Conservation (phyloP, 2,113 vertebrate genomes). For the Chloropsis cyanopogon region DNA sequence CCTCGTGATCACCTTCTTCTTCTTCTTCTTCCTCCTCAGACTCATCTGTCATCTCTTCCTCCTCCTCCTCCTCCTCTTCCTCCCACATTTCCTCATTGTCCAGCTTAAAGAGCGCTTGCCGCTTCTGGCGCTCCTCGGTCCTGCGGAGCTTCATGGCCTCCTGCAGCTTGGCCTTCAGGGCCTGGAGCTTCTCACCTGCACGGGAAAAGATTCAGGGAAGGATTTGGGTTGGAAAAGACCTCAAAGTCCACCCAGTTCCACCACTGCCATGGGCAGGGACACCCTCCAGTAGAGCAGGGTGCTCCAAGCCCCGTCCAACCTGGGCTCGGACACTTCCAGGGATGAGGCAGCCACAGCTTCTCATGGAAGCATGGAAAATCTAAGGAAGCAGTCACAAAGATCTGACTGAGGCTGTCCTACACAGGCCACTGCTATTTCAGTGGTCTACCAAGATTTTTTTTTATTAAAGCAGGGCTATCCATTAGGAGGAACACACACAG, state of each 20-base stretch:
- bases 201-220: neutral
- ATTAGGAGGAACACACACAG: neutral
- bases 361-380: neutral
- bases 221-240: neutral
- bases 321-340: neutral
- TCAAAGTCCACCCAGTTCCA: neutral
- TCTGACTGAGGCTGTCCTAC: neutral
- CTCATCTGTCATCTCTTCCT: slow-evolving; percentile 86
- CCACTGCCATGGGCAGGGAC: neutral
- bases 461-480: neutral
- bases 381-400: neutral
- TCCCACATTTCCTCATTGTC: slow-evolving; percentile 93
- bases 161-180: slow-evolving; percentile 90
- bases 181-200: slow-evolving; percentile 88
- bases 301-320: fast-evolving
- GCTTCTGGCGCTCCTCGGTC: slow-evolving; percentile 83
- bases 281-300: neutral
- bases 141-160: slow-evolving; percentile 92
- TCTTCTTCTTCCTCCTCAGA: slow-evolving; percentile 83
- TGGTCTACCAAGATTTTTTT: neutral
- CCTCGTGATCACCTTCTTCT: slow-evolving; percentile 69
- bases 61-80: slow-evolving; percentile 87
- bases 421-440: neutral
- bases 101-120: slow-evolving; percentile 82
- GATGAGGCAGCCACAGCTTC: neutral